phyloP scores from a whole-genome alignment of 2,113 vertebrate genomes.

The Centropus unirufus region DNA sequence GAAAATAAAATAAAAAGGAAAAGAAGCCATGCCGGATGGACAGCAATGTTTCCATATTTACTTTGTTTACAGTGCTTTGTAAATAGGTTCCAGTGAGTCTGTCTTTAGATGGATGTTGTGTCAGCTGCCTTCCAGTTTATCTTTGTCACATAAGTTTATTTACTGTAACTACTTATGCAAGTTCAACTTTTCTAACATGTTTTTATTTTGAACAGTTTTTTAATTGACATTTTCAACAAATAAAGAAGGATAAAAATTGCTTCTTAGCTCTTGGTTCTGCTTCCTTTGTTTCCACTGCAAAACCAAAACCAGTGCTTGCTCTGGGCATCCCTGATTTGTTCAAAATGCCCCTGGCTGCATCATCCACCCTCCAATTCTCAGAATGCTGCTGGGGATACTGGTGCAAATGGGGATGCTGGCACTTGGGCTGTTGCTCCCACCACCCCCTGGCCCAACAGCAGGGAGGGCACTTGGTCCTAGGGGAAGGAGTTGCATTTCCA shows the following conservation, averaged over 20 bases:
- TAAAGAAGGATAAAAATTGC: constrained; percentile 65
- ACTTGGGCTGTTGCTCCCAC: background rate
- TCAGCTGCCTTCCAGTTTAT: constrained; percentile 70
- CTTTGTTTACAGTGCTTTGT: constrained; percentile 79
- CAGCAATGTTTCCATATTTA: constrained; percentile 72
- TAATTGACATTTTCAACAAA: constrained; percentile 84
- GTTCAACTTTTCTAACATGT: constrained; percentile 79
- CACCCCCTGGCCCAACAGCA: background rate
- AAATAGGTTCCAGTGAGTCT: constrained; percentile 73
- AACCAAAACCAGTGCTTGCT: background rate
- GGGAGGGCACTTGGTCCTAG: background rate
- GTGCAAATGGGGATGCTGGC: background rate
- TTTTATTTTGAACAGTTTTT: constrained; percentile 83
- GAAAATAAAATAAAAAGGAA: constrained; percentile 72
- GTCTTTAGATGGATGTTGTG: constrained; percentile 67
- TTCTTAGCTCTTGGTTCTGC: constrained; percentile 47
- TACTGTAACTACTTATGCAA: constrained; percentile 73
- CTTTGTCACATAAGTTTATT: constrained; percentile 65
- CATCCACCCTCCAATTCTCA: background rate
- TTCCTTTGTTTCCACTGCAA: background rate
- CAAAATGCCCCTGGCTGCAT: accelerated
- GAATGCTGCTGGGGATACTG: background rate
- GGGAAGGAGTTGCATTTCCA: background rate
- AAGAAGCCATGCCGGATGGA: constrained; percentile 79
- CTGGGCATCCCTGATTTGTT: background rate